Conservation (phyloP, 2,113 vertebrate species). For the Emydocephalus ijimae region DNA sequence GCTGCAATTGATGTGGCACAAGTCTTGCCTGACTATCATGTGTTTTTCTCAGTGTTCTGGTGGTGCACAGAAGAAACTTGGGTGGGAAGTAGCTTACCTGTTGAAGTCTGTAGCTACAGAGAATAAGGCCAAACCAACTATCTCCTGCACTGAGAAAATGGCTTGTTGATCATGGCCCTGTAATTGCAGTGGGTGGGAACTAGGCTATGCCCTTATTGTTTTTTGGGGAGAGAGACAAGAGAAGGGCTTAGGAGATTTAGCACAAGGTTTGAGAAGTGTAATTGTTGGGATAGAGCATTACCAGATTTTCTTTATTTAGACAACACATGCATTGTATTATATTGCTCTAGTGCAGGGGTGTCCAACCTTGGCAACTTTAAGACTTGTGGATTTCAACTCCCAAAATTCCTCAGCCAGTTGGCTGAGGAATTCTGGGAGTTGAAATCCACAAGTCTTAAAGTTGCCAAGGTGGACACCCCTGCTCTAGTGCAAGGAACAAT, state of each 20-base stretch:
- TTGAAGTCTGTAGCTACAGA: neutral
- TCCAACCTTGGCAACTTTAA: too few species aligned
- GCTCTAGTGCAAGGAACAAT: too few species aligned
- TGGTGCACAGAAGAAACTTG: neutral
- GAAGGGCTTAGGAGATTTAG: neutral
- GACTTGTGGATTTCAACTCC: too few species aligned
- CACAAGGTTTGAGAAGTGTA: neutral
- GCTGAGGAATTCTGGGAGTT: too few species aligned
- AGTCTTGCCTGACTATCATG: neutral
- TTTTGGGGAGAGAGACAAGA: neutral
- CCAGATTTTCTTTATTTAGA: neutral
- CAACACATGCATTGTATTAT: neutral
- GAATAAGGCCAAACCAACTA: neutral
- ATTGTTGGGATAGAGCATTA: neutral
- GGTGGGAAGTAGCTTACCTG: neutral
- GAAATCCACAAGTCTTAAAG: too few species aligned
- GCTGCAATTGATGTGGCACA: neutral
- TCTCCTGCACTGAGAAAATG: neutral
- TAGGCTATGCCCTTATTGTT: neutral
- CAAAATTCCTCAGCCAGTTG: too few species aligned
- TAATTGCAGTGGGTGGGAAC: neutral
- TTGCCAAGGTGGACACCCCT: too few species aligned
- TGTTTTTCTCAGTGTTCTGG: neutral
- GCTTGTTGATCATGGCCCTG: neutral
- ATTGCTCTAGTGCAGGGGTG: neutral